phyloP scores from a whole-genome alignment of 1,140 invertebrate species.

The Trichonephila clavipes region DNA sequence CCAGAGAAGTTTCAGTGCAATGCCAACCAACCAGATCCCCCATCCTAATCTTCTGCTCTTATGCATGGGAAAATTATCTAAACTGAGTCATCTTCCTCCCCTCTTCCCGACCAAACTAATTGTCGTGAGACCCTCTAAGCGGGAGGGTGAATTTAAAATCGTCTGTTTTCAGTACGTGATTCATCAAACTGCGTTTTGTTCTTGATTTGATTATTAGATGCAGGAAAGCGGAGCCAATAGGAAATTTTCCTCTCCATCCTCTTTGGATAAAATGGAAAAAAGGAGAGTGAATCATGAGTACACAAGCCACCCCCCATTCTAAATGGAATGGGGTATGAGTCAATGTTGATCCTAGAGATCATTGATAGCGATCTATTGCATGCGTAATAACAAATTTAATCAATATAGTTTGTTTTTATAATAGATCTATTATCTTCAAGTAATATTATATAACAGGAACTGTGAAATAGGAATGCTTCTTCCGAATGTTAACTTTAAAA shows the following conservation, averaged over 20 bases:
- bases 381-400: neutral
- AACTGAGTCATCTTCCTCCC: constrained; percentile 1
- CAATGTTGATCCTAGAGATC: neutral
- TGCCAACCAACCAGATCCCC: neutral
- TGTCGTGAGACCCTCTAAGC: neutral
- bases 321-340: constrained; percentile 17
- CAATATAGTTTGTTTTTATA: too few relatives aligned
- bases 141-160: constrained; percentile 9
- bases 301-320: neutral
- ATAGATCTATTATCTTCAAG: too few relatives aligned
- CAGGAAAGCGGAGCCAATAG: neutral
- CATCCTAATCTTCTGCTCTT: neutral
- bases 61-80: neutral
- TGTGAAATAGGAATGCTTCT: too few relatives aligned
- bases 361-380: neutral
- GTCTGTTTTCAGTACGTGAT: constrained; percentile 42
- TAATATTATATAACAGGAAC: too few relatives aligned
- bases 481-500: too few relatives aligned
- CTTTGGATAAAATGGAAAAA: neutral
- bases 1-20: too few relatives aligned
- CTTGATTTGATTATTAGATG: neutral
- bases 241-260: neutral
- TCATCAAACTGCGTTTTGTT: constrained; percentile 2
- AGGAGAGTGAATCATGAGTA: neutral
- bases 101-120: neutral